Evolutionary conservation across 2,113 vertebrate species (phyloP), one percentile per base, ranked within the genome.

Genomic region (Macroglossus sobrinus): DNA sequence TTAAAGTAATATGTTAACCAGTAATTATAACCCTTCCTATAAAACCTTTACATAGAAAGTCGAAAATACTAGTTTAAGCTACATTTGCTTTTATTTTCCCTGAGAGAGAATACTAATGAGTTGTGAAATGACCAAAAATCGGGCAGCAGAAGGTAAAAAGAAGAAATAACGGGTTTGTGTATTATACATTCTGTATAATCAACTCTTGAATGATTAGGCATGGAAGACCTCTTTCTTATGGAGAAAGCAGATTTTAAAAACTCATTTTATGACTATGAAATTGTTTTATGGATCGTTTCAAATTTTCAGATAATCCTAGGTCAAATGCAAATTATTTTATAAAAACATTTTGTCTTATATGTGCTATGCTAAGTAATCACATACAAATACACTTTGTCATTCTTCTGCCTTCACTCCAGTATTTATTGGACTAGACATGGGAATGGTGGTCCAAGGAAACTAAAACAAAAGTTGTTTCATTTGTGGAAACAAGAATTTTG

Each of bases 51-150:
- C 59, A n/a, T 64, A 93, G 66, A 90, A 92, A 93, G 35, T 89
- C 87, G 64, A 89, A 96, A 95, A 96, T 78, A 75, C 74, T 86
- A 69, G 38, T 79, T 89, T 84, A 68, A 95, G 57, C 69, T 90
- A 66, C 71, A 92, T 79, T 96, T 96, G 78, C 92, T 96, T 94
- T 92, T 96, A 88, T 97, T 96, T 95, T 93, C 93, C 57, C 66
- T 69, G 45, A 68, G 69, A 92, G 53, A 93, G 93, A 90, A 75
- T 82, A 43, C 63, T 87, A 95, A 94, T 84, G 82, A 94, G 55
- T 90, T 97, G 94, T 94, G 95, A 97, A 97, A 92, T 96, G 96
- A 94, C 88, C 87, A 84, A 84, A 96, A 97, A 38, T 87, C 69
- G 84, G 79, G 91, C 87, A 92, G 84, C 74, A 92, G 93, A 96